phyloP scores from a whole-genome alignment of 2,888 invertebrate species.

The Eilema griseolum region DNA sequence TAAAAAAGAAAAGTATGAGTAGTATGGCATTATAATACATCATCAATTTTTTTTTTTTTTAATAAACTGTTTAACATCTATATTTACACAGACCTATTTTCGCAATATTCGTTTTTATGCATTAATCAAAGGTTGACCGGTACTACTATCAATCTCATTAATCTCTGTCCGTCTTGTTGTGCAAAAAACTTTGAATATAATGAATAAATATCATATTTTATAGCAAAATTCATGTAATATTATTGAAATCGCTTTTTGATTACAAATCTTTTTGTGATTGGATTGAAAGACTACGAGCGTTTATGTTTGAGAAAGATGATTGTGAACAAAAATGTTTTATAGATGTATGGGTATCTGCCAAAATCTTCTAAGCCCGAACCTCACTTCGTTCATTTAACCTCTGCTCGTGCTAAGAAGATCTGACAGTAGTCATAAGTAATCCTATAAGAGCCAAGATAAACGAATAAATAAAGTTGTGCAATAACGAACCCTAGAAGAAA shows the following conservation, averaged over 20 bases:
- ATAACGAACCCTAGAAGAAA: too few species aligned
- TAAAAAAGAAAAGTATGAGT: not conserved
- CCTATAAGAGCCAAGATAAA: too few species aligned
- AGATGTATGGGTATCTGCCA: too few species aligned
- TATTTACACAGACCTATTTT: not conserved
- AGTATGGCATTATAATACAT: not conserved
- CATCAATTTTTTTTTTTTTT: not conserved
- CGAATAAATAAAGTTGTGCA: too few species aligned
- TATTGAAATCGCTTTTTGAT: not conserved
- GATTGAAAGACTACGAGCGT: not conserved
- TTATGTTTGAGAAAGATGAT: not conserved
- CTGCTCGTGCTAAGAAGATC: too few species aligned
- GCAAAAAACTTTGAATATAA: not conserved
- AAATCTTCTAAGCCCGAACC: too few species aligned
- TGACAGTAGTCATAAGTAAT: too few species aligned
- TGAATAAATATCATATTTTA: not conserved
- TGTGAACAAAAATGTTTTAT: too few species aligned
- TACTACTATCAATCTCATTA: not conserved
- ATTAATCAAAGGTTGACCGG: not conserved
- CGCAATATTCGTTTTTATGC: not conserved
- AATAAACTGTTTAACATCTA: not conserved
- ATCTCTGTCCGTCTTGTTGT: not conserved
- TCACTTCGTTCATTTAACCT: too few species aligned
- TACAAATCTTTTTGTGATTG: not conserved
- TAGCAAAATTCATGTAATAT: not conserved